Evolutionary conservation across 2,797 vertebrate genomes (phyloP).

Genomic region (Clarias laeviceps): DNA sequence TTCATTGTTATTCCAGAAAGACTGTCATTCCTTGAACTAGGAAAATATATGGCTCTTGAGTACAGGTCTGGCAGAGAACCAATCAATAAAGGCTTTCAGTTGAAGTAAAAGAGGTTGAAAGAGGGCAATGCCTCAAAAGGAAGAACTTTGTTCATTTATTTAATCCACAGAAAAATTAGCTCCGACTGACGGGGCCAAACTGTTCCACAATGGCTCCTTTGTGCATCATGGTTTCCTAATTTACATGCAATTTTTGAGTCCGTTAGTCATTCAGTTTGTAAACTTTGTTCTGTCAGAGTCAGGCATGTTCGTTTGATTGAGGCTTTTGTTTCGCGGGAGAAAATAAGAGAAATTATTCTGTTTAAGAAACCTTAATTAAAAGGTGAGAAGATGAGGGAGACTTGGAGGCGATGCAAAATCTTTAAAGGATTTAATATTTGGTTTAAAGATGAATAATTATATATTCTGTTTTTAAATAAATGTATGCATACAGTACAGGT

Average conservation of each 20-base stretch:
- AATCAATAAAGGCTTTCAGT: neutral
- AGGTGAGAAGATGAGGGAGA: neutral
- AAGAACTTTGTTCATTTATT: constrained; percentile 31
- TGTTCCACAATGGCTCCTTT: constrained; percentile 56
- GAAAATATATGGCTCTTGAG: neutral
- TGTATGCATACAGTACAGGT: neutral
- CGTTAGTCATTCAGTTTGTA: constrained; percentile 6
- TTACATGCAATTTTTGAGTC: constrained; percentile 36
- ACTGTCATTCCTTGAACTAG: neutral
- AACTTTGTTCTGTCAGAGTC: constrained; percentile 18
- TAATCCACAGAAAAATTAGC: constrained; percentile 31
- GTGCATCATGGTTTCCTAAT: constrained; percentile 35
- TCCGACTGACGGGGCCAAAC: constrained; percentile 20
- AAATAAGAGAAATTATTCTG: neutral
- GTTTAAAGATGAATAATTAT: neutral
- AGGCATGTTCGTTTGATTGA: neutral
- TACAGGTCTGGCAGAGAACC: neutral
- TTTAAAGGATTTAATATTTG: neutral
- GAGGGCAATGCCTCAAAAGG: constrained; percentile 13
- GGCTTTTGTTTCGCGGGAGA: neutral
- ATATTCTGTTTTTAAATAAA: neutral
- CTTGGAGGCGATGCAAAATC: neutral
- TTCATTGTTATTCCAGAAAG: constrained; percentile 3
- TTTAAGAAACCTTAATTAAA: constrained; percentile 17
- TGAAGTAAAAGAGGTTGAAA: constrained; percentile 5